Evolutionary conservation across 2,113 vertebrate species (phyloP).

Genomic region (Chaenocephalus aceratus): DNA sequence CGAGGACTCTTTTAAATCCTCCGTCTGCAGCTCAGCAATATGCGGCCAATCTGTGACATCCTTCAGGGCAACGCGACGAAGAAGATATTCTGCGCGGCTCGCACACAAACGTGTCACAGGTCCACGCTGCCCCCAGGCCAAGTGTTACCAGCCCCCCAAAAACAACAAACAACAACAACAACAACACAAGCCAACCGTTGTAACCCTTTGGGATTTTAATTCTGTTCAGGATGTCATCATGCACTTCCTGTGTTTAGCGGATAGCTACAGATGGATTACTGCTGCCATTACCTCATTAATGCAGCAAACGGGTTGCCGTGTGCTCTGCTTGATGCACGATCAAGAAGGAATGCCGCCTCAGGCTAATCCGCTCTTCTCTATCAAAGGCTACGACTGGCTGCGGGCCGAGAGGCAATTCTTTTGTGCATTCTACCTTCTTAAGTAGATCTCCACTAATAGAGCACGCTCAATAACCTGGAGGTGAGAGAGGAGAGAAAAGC

Average conservation of each 20-base stretch:
- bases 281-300: background rate
- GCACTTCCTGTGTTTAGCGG: conserved; percentile 1
- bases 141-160: conserved; percentile 27
- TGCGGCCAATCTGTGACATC: conserved; percentile 35
- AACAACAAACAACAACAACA: conserved; percentile 12
- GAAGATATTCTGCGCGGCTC: background rate
- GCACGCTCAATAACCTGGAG: conserved; percentile 53
- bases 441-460: conserved; percentile 46
- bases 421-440: conserved; percentile 21
- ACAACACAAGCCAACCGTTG: background rate
- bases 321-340: conserved; percentile 6
- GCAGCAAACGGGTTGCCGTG: background rate
- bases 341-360: conserved; percentile 7
- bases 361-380: conserved; percentile 19
- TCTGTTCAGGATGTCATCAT: conserved; percentile 2
- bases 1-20: conserved; percentile 32
- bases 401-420: conserved; percentile 15
- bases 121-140: conserved; percentile 25
- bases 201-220: background rate
- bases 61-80: background rate
- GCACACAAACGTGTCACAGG: conserved; percentile 37
- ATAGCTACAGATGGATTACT: background rate
- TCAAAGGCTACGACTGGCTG: background rate
- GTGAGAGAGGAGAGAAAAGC: conserved; percentile 59
- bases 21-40: conserved; percentile 33